Base-by-base conservation (phyloP, 1,140 invertebrate genomes). In the Tetraneura akinire region DNA sequence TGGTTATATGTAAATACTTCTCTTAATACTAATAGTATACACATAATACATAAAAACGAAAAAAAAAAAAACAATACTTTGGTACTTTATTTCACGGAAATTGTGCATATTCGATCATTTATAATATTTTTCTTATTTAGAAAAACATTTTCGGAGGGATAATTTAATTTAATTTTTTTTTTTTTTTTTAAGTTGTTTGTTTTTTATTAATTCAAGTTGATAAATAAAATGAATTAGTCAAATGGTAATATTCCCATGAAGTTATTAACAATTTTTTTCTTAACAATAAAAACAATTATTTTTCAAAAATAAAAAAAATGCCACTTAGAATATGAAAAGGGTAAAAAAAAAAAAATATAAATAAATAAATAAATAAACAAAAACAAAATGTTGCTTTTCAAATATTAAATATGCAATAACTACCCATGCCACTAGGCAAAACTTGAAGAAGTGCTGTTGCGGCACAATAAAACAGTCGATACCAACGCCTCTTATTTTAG, bases 1-100 rank as follows among this genome's bases (percentile, higher is more conserved):
- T 78, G 53, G 74, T 57, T 62, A 78, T 26, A 37, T 8, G 68
- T 71, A 29, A 78, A 76, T 60, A 76, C 42, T 76, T 57, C n/a
- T 37, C 74, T 78, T 78, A 78, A 78, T 47, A 16, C 55, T 78
- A 78, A 78, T 78, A 78, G 74, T 78, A 78, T 78, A 78, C 74
- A 78, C 32, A 60, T 78, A 60, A 26, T 78, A 78, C 55, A 26
- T 78, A 62, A 78, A n/a, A n/a, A n/a, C n/a, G n/a, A n/a, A n/a
- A n/a, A n/a, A n/a, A n/a, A n/a, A n/a, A n/a, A 71, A 78, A 37
- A 78, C 55, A 78, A 78, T 78, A 78, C 74, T 78, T 78, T 78
- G 74, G 74, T 78, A 78, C 21, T 47, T 62, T 45, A 62, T 78
- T 55, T 62, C 74, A 78, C 21, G 11, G 53, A 78, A 62, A 62